Evolutionary conservation across 2,113 vertebrate genomes (phyloP).

Genomic region (Urocolius indicus): DNA sequence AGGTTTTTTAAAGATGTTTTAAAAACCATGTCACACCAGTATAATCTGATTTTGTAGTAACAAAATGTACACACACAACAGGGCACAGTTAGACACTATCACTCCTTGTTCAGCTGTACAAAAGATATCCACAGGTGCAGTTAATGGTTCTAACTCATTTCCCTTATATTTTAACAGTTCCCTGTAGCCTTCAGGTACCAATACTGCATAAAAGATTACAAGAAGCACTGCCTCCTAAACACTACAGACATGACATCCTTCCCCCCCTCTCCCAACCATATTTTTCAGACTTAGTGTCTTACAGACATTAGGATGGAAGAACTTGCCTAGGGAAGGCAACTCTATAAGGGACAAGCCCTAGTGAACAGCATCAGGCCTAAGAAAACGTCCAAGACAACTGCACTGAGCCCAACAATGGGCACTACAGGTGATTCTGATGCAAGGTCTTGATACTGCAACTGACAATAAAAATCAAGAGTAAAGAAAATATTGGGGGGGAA

Average conservation of each 20-base stretch:
- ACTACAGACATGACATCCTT: too few species aligned
- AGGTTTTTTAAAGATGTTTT: not conserved
- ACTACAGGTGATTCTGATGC: not conserved
- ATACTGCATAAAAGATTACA: not conserved
- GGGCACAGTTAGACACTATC: not conserved
- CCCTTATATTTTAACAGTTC: not conserved
- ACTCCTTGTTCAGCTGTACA: not conserved
- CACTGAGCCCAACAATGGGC: not conserved
- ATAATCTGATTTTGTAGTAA: not conserved
- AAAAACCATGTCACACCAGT: not conserved
- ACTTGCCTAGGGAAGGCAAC: not conserved
- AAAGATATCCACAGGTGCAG: not conserved
- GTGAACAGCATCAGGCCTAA: not conserved
- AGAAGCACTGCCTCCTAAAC: not conserved
- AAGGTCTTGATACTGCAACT: not conserved
- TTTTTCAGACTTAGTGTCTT: not conserved
- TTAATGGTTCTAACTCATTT: not conserved
- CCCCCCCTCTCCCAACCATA: not conserved
- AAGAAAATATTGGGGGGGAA: too few species aligned
- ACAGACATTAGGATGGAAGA: not conserved
- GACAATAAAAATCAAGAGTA: not conserved
- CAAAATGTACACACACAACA: not conserved
- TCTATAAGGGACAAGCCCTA: not conserved
- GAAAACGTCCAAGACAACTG: accelerated
- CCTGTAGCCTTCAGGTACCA: not conserved